Evolutionary conservation across 2,888 invertebrate genomes (phyloP), one percentile per base, ranked within the genome.

Genomic region (Scaptomyza polygonia): DNA sequence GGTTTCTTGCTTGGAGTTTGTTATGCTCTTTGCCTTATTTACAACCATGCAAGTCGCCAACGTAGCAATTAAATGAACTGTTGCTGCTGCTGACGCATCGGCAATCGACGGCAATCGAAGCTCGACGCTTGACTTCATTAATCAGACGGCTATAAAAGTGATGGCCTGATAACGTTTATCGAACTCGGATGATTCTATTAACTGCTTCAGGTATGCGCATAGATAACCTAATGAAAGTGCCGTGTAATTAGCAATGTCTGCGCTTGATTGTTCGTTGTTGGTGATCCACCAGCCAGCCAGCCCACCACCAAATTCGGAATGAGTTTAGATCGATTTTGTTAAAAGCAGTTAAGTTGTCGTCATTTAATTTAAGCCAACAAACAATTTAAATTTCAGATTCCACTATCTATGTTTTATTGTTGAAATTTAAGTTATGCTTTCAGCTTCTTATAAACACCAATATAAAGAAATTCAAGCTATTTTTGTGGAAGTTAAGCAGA

Each of bases 111-210:
- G n/a, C n/a, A 14, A 1, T 36, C 36, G 36, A 36, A 3, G 36
- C 25, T 66, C 34, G 30, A 42, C 65, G 72, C 48, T 66, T 67
- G 63, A 77, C 86, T 84, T 80, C 86, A 80, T 80, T 80, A 82
- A 82, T 88, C 81, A 86, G 82, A 65, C 65, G 53, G 81, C 88
- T 71, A 80, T 82, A 82, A 88, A 82, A 58, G 79, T 77, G 88
- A 82, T 82, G 81, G 81, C 42, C 82, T 86, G 82, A 82, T 82
- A 88, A 73, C 86, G 77, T 77, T 87, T 80, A 88, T 88, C 84
- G 72, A 43, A 36, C 55, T 49, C 58, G 81, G 88, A 80, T 80
- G 86, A 85, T 82, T 80, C 82, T 81, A 87, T 80, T 80, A 77
- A 73, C 82, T 65, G 80, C 48, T 18, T 63, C 78, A 53, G 74